phyloP scores from a whole-genome alignment of 2,113 vertebrate genomes.

The Oncorhynchus nerka region DNA sequence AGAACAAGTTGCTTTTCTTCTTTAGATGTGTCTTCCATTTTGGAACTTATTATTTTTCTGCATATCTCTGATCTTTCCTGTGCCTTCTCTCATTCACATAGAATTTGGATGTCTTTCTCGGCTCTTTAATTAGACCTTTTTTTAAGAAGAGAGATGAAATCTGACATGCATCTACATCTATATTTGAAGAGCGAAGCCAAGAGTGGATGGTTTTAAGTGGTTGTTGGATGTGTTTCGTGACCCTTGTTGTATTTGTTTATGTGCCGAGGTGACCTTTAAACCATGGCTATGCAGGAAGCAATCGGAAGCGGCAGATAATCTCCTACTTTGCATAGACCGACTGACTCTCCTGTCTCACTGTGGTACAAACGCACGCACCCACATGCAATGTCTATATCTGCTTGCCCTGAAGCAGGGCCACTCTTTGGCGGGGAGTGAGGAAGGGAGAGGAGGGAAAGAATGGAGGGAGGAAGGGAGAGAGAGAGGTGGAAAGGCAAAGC shows the following conservation, averaged over 20 bases:
- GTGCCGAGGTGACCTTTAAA: slow-evolving; percentile 56
- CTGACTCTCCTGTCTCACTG: not conserved
- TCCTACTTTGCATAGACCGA: slow-evolving; percentile 63
- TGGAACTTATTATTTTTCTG: slow-evolving; percentile 6
- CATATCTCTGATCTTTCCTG: not conserved
- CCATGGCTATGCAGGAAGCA: slow-evolving; percentile 50
- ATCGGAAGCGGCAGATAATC: slow-evolving; percentile 64
- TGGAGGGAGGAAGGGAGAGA: slow-evolving; percentile 3
- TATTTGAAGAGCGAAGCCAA: slow-evolving; percentile 32
- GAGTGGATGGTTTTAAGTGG: slow-evolving; percentile 37
- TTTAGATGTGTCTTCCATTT: not conserved
- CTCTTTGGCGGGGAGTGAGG: slow-evolving; percentile 29
- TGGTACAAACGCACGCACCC: too few species aligned
- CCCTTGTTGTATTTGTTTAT: slow-evolving; percentile 71
- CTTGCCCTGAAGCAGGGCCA: slow-evolving; percentile 60
- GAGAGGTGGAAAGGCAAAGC: slow-evolving; percentile 12
- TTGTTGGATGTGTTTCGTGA: slow-evolving; percentile 56
- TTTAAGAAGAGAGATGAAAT: slow-evolving; percentile 33
- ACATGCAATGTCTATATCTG: slow-evolving; percentile 46
- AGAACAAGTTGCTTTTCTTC: not conserved
- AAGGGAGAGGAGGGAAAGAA: slow-evolving; percentile 13
- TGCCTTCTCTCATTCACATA: not conserved
- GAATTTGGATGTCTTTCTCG: slow-evolving; percentile 30
- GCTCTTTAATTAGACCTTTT: not conserved
- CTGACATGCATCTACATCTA: slow-evolving; percentile 40